phyloP scores from a whole-genome alignment of 2,888 invertebrate genomes.

The Deroplatys truncata region DNA sequence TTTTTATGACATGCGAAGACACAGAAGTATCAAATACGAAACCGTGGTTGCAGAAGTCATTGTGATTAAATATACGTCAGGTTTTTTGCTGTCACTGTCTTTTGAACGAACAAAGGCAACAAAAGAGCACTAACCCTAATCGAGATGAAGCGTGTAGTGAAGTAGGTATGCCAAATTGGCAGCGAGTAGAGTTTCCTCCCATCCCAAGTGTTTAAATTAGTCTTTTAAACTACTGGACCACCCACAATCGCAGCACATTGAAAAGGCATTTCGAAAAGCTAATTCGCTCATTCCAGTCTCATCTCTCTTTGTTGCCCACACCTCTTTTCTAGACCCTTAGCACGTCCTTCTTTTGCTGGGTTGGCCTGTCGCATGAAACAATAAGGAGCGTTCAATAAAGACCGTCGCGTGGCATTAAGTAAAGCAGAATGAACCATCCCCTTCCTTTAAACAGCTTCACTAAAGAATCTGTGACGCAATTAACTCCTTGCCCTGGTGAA shows the following conservation, averaged over 20 bases:
- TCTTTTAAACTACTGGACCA: background rate
- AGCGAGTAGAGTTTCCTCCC: background rate
- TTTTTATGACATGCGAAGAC: no score
- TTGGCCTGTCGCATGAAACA: constrained; percentile 4
- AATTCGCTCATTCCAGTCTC: background rate
- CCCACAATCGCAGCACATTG: background rate
- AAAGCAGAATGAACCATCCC: background rate
- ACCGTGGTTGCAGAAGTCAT: background rate
- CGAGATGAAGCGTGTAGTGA: background rate
- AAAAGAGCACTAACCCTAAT: background rate
- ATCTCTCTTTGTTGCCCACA: background rate
- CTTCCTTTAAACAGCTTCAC: constrained; percentile 9
- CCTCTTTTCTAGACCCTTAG: background rate
- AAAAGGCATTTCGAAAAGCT: background rate
- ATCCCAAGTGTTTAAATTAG: background rate
- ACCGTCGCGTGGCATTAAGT: background rate
- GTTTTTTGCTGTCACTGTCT: background rate
- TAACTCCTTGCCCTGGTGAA: constrained; percentile 5
- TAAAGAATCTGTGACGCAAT: constrained; percentile 24
- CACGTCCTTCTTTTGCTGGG: background rate
- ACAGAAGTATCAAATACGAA: no score
- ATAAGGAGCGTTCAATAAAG: background rate
- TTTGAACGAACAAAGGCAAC: background rate
- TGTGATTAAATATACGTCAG: background rate
- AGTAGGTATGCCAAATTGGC: background rate